Base-by-base conservation (phyloP, 2,888 invertebrate genomes). In the Melanargia galathea region DNA sequence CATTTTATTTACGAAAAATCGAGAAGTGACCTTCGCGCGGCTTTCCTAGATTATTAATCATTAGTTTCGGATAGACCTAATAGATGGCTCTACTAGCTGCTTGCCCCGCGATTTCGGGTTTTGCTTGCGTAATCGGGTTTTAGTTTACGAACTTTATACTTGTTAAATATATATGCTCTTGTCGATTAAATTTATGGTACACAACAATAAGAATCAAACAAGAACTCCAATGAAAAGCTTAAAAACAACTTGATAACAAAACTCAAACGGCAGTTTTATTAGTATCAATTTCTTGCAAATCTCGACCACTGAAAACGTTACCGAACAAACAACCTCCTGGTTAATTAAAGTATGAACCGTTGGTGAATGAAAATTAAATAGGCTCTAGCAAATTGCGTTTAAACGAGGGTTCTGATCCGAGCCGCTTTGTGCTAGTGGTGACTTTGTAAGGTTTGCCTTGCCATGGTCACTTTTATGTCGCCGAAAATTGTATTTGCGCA, bases 331-430 rank as follows among this genome's bases (percentile, higher is more conserved):
- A 77, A 73, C 74, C 75, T 73, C 77, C 74, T 78, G 75, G 77
- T 80, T 81, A 81, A 83, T 83, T 82, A 81, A 80, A 80, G 75
- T 76, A 78, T 77, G 75, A 78, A 79, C 79, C 70, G 71, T 68
- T 71, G 74, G 75, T 75, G 72, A 75, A 76, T 77, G 77, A 76
- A 83, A 82, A 82, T 81, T 81, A 80, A 83, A 81, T 79, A 80
- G 81, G 80, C 78, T 78, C 76, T 77, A 75, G 74, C 78, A 76
- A 80, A 81, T 81, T 80, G 77, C 74, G 75, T 76, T 79, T 75
- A 72, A 76, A 77, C 70, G 68, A 70, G 73, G 74, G 73, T 72
- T 74, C 71, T 71, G 75, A 74, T 75, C 74, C 69, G 64, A 72
- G 71, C 70, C 71, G 73, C 75, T 78, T 79, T 78, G 74, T 74